Base-by-base conservation (phyloP, 1,140 invertebrate genomes). In the Brachionus rotundiformis region DNA sequence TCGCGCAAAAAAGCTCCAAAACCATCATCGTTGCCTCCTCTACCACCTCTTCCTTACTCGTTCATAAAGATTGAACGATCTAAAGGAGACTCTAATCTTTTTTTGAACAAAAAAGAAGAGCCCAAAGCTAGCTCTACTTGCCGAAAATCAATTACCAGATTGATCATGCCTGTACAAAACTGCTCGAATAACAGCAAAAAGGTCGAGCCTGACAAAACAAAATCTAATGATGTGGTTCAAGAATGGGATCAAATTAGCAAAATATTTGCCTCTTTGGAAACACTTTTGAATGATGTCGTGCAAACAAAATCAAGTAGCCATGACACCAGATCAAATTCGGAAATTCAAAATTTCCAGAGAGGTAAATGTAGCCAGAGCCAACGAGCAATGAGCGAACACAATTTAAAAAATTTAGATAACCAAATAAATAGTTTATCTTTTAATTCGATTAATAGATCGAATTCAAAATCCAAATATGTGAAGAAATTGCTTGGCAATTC, bases 241-340 rank as follows among this genome's bases (percentile, higher is more conserved):
- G 76, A 79, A 63, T 79, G 76, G 76, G 76, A 54, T 39, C 76
- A 79, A 63, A 79, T 79, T 33, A 79, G 76, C 33, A 79, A 63
- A 54, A 79, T 79, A 59, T 79, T 79, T 25, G 76, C 47, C 11
- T 79, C 76, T 10, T 41, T 79, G 4, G 76, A 79, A 36, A 23
- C 59, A 3, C 23, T 79, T 27, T 41, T 79, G n/a, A 79, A 79
- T 23, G 76, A 79, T 39, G 59, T 73, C 0, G 68, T 73, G 36
- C n/a, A 44, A 44, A 73, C 63, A 23, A 63, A 29, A 3, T 29
- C 25, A 13, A 29, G 25, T 63, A 63, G n/a, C n/a, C 8, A 36
- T 31, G 63, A 25, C 13, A 73, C 36, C 8, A 39, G 19, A 13
- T 25, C 19, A 25, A 41, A 25, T 13, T 27, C 10, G 10, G 68